Evolutionary conservation across 2,888 invertebrate genomes (phyloP).

Genomic region (Actias luna): DNA sequence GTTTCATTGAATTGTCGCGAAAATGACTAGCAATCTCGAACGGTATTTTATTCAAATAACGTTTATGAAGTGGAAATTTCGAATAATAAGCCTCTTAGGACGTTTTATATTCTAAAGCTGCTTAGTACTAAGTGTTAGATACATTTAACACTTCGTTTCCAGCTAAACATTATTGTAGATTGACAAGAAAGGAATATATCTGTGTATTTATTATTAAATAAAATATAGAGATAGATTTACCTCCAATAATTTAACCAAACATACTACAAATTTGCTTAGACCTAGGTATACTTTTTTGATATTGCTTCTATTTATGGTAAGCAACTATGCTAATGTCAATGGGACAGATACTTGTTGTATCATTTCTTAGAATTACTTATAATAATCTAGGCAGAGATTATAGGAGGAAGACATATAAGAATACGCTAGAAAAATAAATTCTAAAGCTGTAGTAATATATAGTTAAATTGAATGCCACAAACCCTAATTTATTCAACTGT

Average conservation of each 20-base stretch:
- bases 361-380: too few species aligned
- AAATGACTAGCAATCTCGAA: conserved; percentile 27
- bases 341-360: too few species aligned
- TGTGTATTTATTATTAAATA: too few species aligned
- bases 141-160: neutral
- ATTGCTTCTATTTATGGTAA: too few species aligned
- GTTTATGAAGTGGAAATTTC: neutral
- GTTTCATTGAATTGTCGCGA: conserved; percentile 27
- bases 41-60: neutral
- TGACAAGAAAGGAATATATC: too few species aligned
- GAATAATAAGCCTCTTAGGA: neutral
- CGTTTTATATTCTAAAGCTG: neutral
- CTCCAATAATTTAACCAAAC: neutral
- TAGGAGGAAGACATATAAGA: neutral
- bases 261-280: neutral
- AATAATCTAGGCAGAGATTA: too few species aligned
- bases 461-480: neutral
- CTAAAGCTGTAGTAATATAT: neutral
- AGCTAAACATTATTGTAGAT: too few species aligned
- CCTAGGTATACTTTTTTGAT: neutral
- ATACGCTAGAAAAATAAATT: neutral
- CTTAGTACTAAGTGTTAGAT: neutral
- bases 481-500: neutral
- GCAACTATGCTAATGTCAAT: too few species aligned
- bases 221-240: too few species aligned